phyloP scores from a whole-genome alignment of 2,888 invertebrate species.

The Macrophya annulata region DNA sequence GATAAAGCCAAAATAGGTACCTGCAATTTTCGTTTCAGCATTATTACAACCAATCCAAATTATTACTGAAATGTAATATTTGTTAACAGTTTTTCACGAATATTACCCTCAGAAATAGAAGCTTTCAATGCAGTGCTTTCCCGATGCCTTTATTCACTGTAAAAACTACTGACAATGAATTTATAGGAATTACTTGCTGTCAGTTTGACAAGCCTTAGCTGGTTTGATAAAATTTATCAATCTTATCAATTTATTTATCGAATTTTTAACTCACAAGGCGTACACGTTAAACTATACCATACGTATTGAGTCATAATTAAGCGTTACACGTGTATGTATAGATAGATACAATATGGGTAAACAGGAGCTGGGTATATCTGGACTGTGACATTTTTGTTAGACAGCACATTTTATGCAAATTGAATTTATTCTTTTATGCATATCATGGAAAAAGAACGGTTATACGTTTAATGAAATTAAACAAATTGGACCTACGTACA shows the following conservation, averaged over 20 bases:
- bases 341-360: too few relatives aligned
- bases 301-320: not conserved
- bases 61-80: not conserved
- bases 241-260: constrained; percentile 23
- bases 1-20: not conserved
- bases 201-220: not conserved
- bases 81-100: not conserved
- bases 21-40: constrained; percentile 4
- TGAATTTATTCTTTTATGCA: too few relatives aligned
- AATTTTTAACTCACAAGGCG: not conserved
- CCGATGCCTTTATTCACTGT: not conserved
- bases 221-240: not conserved
- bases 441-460: too few relatives aligned
- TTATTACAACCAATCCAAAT: not conserved
- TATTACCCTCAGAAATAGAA: not conserved
- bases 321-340: not conserved
- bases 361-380: too few relatives aligned
- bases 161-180: not conserved
- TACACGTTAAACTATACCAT: not conserved
- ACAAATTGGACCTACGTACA: too few relatives aligned
- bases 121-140: not conserved
- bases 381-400: too few relatives aligned
- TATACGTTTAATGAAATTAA: too few relatives aligned
- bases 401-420: too few relatives aligned
- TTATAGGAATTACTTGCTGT: not conserved